phyloP scores from a whole-genome alignment of 1,140 invertebrate genomes.

The Drosophila prosaltans region DNA sequence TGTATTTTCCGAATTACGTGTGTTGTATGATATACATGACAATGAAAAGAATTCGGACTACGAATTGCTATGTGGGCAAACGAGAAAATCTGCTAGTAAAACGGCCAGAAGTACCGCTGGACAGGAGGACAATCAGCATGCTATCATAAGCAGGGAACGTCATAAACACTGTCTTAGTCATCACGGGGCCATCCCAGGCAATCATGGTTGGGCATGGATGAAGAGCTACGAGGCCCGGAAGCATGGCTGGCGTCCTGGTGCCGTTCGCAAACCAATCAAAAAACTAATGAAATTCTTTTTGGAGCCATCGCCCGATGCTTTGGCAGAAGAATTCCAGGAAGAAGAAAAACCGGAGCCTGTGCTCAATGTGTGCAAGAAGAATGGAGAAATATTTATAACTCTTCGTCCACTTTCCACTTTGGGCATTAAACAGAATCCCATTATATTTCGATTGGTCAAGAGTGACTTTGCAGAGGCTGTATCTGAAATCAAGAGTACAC shows the following conservation, averaged over 20 bases:
- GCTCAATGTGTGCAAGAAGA: constrained; percentile 65
- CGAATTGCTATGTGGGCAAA: constrained; percentile 38
- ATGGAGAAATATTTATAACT: constrained; percentile 67
- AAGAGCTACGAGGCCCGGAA: constrained; percentile 33
- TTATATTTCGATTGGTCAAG: constrained; percentile 69
- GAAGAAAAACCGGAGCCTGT: constrained; percentile 40
- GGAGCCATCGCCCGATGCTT: constrained; percentile 25
- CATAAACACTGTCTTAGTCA: constrained; percentile 61
- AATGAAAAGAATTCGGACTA: constrained; percentile 29
- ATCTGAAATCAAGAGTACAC: constrained; percentile 51
- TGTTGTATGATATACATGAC: constrained; percentile 68
- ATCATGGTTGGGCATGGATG: constrained; percentile 77
- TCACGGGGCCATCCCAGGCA: constrained; percentile 41
- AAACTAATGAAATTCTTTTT: constrained; percentile 75
- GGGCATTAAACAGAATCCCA: constrained; percentile 50
- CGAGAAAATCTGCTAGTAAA: background rate
- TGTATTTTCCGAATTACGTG: constrained; percentile 72
- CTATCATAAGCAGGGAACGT: constrained; percentile 10
- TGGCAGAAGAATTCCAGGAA: background rate
- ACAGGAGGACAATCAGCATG: background rate
- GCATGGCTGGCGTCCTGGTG: constrained; percentile 71
- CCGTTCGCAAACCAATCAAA: constrained; percentile 70
- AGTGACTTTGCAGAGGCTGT: constrained; percentile 53
- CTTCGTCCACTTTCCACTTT: constrained; percentile 40
- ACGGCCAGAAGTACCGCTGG: background rate